Percentiles rank a stretch among this genome's conserved stretches.
These are phyloP conservation scores for Poecilia latipinna DNA, from an alignment of 2,113 vertebrate genomes.

Conservation along the genomic window DNA sequence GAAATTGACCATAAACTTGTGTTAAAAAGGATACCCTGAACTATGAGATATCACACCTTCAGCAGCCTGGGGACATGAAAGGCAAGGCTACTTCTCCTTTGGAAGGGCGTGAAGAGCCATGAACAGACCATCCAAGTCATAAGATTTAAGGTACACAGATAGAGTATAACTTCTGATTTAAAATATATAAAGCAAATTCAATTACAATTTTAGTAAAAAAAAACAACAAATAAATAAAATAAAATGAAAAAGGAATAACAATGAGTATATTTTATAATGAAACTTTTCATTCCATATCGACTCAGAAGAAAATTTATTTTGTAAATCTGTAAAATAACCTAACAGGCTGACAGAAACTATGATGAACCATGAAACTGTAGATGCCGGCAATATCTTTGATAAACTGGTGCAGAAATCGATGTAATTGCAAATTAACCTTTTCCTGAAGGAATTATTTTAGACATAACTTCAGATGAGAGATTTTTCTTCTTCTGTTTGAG, in stretches of 20 bases:
- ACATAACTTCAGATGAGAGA: constrained; percentile 38
- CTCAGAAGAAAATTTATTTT: neutral
- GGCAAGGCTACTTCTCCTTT: neutral
- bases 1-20: constrained; percentile 46
- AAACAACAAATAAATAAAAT: neutral
- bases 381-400: constrained; percentile 6
- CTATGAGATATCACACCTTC: constrained; percentile 24
- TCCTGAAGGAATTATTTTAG: constrained; percentile 52
- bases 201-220: neutral
- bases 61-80: constrained; percentile 17
- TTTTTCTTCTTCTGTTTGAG: constrained; percentile 47
- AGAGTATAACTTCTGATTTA: neutral
- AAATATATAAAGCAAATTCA: neutral
- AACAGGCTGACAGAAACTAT: constrained; percentile 8
- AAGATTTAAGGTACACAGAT: constrained; percentile 1
- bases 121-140: constrained; percentile 1
- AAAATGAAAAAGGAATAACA: neutral
- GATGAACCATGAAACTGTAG: constrained; percentile 31
- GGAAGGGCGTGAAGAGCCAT: neutral
- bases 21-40: constrained; percentile 19
- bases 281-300: neutral
- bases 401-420: constrained; percentile 22
- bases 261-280: neutral
- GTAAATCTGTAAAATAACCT: constrained; percentile 11
- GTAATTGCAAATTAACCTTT: constrained; percentile 45